Conservation (phyloP, 2,113 vertebrate species). For the Macaca nemestrina region DNA sequence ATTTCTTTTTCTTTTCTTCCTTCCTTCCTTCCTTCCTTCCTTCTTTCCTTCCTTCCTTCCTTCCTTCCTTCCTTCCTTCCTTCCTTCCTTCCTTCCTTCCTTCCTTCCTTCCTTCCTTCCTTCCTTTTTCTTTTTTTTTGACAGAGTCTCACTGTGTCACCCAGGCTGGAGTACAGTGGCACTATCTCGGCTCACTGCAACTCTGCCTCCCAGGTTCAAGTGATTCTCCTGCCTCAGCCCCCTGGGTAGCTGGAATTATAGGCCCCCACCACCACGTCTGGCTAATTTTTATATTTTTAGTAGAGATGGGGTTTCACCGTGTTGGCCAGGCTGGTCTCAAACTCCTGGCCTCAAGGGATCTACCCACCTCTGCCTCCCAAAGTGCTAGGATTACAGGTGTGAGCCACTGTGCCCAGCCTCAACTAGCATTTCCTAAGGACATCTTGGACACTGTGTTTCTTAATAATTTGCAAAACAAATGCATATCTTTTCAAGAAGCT, state of each 20-base stretch:
- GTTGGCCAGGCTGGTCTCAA: not conserved
- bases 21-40: too few relatives aligned
- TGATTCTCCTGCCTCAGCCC: not conserved
- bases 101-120: fast-evolving
- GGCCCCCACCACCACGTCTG: not conserved
- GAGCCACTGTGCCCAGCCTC: not conserved
- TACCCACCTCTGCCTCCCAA: not conserved
- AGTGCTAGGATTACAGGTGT: not conserved
- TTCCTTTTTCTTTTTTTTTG: not conserved
- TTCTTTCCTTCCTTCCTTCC: fast-evolving
- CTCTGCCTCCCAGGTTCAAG: not conserved
- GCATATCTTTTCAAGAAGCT: not conserved
- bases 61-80: fast-evolving
- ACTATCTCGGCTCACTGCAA: not conserved
- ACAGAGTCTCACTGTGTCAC: fast-evolving
- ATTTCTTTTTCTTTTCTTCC: not conserved
- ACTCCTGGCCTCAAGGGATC: not conserved
- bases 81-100: too few relatives aligned
- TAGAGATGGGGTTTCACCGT: not conserved
- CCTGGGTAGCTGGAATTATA: not conserved
- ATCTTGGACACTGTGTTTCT: not conserved
- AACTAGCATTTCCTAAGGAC: not conserved
- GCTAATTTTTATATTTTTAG: not conserved
- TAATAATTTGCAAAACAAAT: not conserved
- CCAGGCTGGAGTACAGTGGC: not conserved